Conservation (phyloP, 2,888 invertebrate genomes). For the Tetragnatha montana region DNA sequence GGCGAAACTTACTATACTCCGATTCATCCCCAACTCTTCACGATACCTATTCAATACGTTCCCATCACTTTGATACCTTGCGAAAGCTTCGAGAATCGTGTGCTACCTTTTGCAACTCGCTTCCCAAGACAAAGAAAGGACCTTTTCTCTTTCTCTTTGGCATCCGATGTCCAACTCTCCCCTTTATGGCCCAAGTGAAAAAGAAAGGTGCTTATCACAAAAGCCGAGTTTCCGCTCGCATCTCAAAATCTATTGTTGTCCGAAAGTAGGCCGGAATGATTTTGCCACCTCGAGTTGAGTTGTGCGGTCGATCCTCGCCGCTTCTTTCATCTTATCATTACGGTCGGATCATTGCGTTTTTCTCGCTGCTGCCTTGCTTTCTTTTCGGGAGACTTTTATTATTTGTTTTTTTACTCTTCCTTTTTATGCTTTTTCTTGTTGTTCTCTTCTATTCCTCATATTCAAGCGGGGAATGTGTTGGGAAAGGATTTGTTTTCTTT, state of each 20-base stretch:
- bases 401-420: neutral
- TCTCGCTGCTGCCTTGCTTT: neutral
- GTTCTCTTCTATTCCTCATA: neutral
- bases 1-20: no score
- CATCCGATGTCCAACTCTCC: neutral
- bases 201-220: neutral
- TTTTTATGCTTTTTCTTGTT: neutral
- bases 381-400: neutral
- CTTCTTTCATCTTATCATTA: constrained; percentile 21
- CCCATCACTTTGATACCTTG: no score
- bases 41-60: no score
- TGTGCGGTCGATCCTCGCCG: constrained; percentile 6
- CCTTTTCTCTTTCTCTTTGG: neutral
- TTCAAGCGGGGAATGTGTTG: constrained; percentile 4
- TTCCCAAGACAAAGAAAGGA: neutral
- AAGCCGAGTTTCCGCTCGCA: constrained; percentile 36
- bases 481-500: neutral
- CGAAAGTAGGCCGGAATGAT: constrained; percentile 48
- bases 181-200: constrained; percentile 19
- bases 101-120: neutral
- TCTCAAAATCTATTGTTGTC: constrained; percentile 43
- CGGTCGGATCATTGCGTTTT: constrained; percentile 30
- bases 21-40: no score
- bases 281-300: constrained; percentile 28
- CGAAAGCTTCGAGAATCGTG: neutral